phyloP scores from a whole-genome alignment of 2,113 vertebrate species.

The Cercopithecus mona region DNA sequence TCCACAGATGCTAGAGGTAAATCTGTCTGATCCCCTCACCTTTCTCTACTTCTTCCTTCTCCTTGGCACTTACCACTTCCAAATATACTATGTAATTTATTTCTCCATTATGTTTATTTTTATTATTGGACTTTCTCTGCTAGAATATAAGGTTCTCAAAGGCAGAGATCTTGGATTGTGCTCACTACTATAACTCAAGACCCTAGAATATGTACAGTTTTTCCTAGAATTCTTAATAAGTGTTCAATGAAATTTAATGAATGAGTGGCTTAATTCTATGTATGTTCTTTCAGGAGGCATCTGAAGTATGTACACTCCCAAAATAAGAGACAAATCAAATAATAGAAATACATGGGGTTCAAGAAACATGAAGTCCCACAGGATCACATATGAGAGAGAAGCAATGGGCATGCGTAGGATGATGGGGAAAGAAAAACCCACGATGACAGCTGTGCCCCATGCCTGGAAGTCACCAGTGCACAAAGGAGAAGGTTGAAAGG shows the following conservation, averaged over 20 bases:
- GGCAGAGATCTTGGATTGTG: background rate
- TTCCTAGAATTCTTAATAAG: background rate
- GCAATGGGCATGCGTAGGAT: background rate
- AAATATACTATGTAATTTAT: background rate
- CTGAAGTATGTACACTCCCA: background rate
- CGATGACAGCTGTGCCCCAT: background rate
- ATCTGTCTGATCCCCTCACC: background rate
- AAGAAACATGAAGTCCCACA: background rate
- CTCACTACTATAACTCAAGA: background rate
- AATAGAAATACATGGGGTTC: background rate
- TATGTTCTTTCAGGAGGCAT: conserved; percentile 17
- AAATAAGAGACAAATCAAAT: background rate
- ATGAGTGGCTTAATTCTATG: background rate
- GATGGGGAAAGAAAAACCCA: background rate
- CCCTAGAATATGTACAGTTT: background rate
- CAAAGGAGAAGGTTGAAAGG: background rate
- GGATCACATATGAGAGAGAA: background rate
- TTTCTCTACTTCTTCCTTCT: background rate
- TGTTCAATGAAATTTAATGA: background rate
- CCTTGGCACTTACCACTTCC: background rate
- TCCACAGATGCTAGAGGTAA: background rate
- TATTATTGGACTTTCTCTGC: background rate
- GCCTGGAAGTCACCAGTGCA: background rate
- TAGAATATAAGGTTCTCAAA: background rate
- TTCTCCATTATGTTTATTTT: background rate